Evolutionary conservation across 2,113 vertebrate species (phyloP).

Genomic region (Charina bottae): DNA sequence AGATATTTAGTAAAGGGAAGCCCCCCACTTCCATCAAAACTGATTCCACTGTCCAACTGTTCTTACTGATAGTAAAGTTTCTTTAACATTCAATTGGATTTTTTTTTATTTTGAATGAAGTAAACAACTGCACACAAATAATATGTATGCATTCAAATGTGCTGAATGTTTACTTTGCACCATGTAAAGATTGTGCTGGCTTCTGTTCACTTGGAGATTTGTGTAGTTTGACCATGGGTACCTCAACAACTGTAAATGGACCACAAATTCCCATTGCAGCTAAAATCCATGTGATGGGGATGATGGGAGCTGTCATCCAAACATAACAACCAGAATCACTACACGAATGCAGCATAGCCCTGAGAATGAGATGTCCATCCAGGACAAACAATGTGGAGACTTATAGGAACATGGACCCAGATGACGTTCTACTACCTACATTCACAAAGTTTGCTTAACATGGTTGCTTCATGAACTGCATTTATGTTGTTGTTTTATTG

Average conservation of each 20-base stretch:
- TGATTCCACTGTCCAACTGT: background rate
- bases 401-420: background rate
- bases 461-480: background rate
- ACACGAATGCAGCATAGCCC: background rate
- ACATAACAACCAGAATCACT: background rate
- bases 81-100: background rate
- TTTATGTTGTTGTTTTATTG: background rate
- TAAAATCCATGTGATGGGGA: background rate
- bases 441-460: background rate
- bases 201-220: background rate
- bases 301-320: background rate
- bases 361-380: background rate
- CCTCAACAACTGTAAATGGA: background rate
- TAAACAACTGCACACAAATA: background rate
- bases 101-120: background rate
- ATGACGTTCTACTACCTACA: background rate
- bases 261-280: background rate
- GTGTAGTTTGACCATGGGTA: background rate
- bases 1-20: background rate
- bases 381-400: background rate
- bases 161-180: background rate
- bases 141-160: background rate
- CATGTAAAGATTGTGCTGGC: background rate
- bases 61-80: background rate
- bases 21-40: too few relatives aligned